Conservation (phyloP, 1,140 invertebrate species). For the Penaeus japonicus region DNA sequence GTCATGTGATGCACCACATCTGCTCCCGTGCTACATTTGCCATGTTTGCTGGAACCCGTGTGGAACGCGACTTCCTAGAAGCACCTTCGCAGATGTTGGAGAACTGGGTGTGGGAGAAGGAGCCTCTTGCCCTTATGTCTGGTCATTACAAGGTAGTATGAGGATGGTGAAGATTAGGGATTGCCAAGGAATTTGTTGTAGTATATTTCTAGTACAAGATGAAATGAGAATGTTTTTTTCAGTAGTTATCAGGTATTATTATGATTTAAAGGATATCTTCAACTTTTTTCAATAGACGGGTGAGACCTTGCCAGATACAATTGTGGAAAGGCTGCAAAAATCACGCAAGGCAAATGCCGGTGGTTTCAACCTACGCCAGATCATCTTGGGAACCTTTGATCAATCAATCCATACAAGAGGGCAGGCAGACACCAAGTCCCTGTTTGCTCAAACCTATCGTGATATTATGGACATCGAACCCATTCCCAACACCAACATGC, state of each 20-base stretch:
- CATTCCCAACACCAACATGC: slow-evolving; percentile 67
- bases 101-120: slow-evolving; percentile 71
- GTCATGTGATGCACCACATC: slow-evolving; percentile 70
- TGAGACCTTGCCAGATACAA: slow-evolving; percentile 65
- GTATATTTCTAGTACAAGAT: no score
- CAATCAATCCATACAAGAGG: slow-evolving; percentile 65
- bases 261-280: neutral
- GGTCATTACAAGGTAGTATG: slow-evolving; percentile 65
- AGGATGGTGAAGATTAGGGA: neutral
- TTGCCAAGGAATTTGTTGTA: neutral
- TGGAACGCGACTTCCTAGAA: slow-evolving; percentile 71
- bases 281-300: slow-evolving; percentile 59
- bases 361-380: slow-evolving; percentile 68
- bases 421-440: slow-evolving; percentile 65
- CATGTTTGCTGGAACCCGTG: slow-evolving; percentile 67
- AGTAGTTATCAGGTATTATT: neutral
- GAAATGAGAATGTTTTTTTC: no score
- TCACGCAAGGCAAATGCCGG: slow-evolving; percentile 68
- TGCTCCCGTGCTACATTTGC: slow-evolving; percentile 66
- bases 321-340: slow-evolving; percentile 66
- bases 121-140: slow-evolving; percentile 67
- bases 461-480: slow-evolving; percentile 66
- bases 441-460: slow-evolving; percentile 64
- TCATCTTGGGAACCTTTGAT: slow-evolving; percentile 68
- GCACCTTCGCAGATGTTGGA: slow-evolving; percentile 72